These are phyloP conservation scores for Varanus salvator DNA, from an alignment of 2,113 vertebrate genomes.

Conservation along the genomic window DNA sequence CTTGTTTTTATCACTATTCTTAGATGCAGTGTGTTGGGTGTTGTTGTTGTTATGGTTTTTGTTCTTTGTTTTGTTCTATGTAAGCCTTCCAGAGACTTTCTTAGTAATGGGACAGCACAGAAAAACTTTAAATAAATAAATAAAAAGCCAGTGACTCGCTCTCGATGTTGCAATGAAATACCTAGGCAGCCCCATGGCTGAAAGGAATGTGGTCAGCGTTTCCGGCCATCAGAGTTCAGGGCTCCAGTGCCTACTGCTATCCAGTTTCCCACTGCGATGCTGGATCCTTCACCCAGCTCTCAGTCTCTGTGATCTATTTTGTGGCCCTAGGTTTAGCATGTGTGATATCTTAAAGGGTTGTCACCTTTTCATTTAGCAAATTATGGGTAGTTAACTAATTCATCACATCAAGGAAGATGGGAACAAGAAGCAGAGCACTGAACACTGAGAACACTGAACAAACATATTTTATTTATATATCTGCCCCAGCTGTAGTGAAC, in stretches of 20 bases:
- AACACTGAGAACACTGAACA: no score
- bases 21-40: no score
- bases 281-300: background rate
- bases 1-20: no score
- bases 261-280: background rate
- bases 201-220: background rate
- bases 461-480: background rate
- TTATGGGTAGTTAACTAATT: background rate
- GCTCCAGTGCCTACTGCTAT: background rate
- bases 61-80: no score
- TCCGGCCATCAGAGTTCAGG: no score
- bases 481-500: background rate
- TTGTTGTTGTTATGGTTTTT: no score
- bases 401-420: background rate
- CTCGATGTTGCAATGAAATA: background rate
- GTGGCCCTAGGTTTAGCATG: background rate
- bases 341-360: background rate
- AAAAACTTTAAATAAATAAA: no score
- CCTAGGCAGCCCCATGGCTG: background rate
- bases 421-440: background rate
- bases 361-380: slow-evolving; percentile 6
- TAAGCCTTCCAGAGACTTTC: no score
- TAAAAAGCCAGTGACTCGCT: background rate
- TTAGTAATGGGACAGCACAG: no score
- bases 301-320: background rate